Evolutionary conservation across 2,113 vertebrate genomes (phyloP).

Genomic region (Podiceps cristatus): DNA sequence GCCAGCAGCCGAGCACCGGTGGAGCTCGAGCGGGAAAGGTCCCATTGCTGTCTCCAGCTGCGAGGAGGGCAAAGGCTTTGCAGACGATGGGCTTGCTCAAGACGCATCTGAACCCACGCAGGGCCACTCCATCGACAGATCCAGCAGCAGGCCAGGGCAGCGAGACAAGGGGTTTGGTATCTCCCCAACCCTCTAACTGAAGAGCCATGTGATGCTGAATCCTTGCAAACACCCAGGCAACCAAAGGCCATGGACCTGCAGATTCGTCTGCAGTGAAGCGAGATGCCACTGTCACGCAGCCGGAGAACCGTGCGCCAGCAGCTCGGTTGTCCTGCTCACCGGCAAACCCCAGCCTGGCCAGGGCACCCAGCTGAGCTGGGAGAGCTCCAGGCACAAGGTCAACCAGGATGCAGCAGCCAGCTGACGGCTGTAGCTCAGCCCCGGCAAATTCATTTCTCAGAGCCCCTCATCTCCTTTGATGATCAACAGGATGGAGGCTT

Average conservation of each 20-base stretch:
- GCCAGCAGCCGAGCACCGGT: accelerated
- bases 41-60: neutral
- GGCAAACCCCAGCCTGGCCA: neutral
- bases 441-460: neutral
- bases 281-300: accelerated
- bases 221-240: accelerated
- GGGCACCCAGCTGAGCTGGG: neutral
- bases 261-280: accelerated
- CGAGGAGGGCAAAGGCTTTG: neutral
- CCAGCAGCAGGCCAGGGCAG: accelerated
- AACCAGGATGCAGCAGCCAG: neutral
- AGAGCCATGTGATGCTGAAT: neutral
- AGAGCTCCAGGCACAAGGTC: neutral
- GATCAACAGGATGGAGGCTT: neutral
- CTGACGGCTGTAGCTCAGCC: accelerated
- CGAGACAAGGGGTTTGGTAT: accelerated
- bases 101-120: accelerated
- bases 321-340: accelerated
- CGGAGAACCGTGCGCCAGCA: accelerated
- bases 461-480: neutral
- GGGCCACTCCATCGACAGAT: accelerated
- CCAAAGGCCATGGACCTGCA: accelerated
- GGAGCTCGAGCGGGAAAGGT: neutral
- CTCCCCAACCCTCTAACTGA: accelerated
- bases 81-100: accelerated